Conservation (phyloP, 2,113 vertebrate genomes). For the Oncorhynchus kisutch region DNA sequence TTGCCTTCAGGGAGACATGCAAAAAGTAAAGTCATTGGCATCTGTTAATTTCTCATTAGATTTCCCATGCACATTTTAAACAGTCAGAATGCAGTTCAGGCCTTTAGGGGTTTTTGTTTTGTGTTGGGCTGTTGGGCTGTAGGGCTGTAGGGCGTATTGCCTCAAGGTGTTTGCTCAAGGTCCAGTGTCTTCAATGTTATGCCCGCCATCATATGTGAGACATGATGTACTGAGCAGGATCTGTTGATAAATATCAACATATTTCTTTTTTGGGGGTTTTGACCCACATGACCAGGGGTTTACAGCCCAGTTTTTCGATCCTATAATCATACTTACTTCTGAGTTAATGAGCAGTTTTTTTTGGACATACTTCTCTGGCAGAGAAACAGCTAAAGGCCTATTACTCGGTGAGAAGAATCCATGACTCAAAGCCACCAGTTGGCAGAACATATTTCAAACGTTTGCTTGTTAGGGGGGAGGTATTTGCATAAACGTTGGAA, state of each 20-base stretch:
- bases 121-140: not conserved
- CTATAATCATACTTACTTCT: too few species aligned
- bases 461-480: too few species aligned
- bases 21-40: conserved; percentile 70
- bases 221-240: not conserved
- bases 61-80: conserved; percentile 56
- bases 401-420: too few species aligned
- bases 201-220: not conserved
- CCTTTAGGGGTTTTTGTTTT: conserved; percentile 14
- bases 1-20: conserved; percentile 51
- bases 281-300: too few species aligned
- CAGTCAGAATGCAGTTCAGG: conserved; percentile 24
- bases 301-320: too few species aligned
- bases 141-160: not conserved
- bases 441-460: too few species aligned
- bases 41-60: conserved; percentile 79
- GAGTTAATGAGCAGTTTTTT: too few species aligned
- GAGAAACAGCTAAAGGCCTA: too few species aligned
- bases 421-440: too few species aligned
- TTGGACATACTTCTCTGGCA: too few species aligned
- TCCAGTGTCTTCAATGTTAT: conserved; percentile 11
- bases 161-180: conserved; percentile 27
- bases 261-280: not conserved
- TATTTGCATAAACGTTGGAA: too few species aligned
- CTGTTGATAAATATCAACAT: conserved; percentile 12